Conservation (phyloP, 2,888 invertebrate genomes). For the Spodoptera exigua region DNA sequence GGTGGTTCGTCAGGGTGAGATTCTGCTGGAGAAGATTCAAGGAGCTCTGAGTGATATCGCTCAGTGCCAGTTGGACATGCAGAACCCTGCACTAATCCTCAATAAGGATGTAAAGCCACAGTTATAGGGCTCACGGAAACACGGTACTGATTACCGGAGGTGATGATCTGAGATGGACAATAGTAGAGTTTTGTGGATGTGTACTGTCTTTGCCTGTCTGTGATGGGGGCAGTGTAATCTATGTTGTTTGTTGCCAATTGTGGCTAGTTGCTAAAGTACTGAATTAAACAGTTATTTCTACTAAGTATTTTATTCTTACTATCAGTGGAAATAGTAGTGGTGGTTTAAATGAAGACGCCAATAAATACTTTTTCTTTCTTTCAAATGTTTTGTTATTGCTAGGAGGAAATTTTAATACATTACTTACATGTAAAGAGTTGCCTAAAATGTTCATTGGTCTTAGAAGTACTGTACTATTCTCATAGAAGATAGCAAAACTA, state of each 20-base stretch:
- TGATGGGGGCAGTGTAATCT: too few species aligned
- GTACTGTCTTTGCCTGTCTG: background rate
- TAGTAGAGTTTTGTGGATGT: slow-evolving; percentile 4
- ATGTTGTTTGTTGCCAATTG: too few species aligned
- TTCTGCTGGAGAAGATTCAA: slow-evolving; percentile 96
- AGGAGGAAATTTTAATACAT: too few species aligned
- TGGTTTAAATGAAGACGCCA: too few species aligned
- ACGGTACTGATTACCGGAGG: slow-evolving; percentile 52
- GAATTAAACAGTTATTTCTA: background rate
- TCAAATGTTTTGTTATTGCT: too few species aligned
- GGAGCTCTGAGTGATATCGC: slow-evolving; percentile 97
- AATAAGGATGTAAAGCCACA: slow-evolving; percentile 82
- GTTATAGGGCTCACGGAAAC: slow-evolving; percentile 73
- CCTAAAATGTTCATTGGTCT: too few species aligned
- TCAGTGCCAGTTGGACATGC: slow-evolving; percentile 97
- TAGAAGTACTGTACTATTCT: too few species aligned
- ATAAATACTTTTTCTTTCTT: too few species aligned
- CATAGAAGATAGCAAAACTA: too few species aligned
- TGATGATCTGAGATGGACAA: slow-evolving; percentile 40
- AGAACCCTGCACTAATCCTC: slow-evolving; percentile 89
- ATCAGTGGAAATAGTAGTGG: too few species aligned
- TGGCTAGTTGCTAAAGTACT: too few species aligned
- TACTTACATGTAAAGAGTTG: too few species aligned
- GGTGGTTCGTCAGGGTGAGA: slow-evolving; percentile 96
- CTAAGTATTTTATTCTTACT: background rate